A percentile compares a stretch with the other conserved stretches of the same genome.
Evolutionary conservation across 2,888 invertebrate species (phyloP).

Genomic region (Rotaria socialis): DNA sequence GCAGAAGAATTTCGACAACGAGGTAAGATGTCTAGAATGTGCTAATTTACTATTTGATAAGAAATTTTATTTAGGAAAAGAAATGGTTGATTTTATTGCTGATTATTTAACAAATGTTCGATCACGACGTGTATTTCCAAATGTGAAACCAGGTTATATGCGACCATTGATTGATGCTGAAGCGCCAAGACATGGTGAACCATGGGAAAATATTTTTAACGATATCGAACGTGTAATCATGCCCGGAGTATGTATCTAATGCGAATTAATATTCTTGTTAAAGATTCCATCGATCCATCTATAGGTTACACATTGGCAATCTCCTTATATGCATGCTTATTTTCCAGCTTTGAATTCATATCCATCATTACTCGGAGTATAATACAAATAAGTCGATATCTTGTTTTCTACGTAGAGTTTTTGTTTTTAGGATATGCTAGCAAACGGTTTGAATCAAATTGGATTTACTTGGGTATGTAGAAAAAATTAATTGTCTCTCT

Average conservation of each 20-base stretch:
- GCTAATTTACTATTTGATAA: too few species aligned
- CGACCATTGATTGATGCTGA: constrained; percentile 76
- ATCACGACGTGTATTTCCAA: constrained; percentile 71
- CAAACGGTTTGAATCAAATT: constrained; percentile 85
- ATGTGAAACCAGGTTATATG: constrained; percentile 81
- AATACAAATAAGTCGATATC: not conserved
- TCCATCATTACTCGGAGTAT: constrained; percentile 78
- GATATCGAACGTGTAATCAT: constrained; percentile 82
- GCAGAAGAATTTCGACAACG: constrained; percentile 7
- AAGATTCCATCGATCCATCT: not conserved
- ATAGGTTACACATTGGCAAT: constrained; percentile 84
- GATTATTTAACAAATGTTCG: constrained; percentile 80
- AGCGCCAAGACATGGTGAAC: constrained; percentile 76
- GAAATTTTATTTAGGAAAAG: constrained; percentile 65
- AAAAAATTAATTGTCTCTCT: too few species aligned
- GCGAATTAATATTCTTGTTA: not conserved
- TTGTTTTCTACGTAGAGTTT: not conserved
- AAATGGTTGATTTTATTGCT: constrained; percentile 82
- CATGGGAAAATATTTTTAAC: constrained; percentile 78
- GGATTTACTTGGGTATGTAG: constrained; percentile 88
- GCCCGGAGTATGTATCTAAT: constrained; percentile 71
- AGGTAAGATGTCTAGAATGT: not conserved
- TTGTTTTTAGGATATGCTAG: constrained; percentile 72
- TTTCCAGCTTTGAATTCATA: constrained; percentile 90
- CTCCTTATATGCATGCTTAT: constrained; percentile 95